Conservation (phyloP, 2,797 vertebrate genomes). For the Epinephelus malabaricus region DNA sequence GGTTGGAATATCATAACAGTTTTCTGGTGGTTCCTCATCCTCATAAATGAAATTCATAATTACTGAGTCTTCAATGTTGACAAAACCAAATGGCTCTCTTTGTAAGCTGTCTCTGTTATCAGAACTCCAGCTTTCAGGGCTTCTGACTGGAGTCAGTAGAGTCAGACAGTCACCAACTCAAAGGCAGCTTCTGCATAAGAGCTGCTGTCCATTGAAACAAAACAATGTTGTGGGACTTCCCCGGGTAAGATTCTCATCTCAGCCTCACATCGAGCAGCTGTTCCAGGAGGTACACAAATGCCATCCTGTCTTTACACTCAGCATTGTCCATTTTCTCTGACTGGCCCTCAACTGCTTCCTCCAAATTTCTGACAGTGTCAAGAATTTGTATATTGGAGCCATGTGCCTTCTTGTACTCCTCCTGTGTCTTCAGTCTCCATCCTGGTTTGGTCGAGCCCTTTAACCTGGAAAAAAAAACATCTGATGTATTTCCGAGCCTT, state of each 20-base stretch:
- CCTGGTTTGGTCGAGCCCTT: background rate
- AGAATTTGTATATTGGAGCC: background rate
- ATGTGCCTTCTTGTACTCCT: background rate
- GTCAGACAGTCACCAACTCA: background rate
- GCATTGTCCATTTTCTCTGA: accelerated
- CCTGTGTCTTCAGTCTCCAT: background rate
- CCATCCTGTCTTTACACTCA: background rate
- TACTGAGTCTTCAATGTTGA: too few species aligned
- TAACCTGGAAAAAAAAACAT: too few species aligned
- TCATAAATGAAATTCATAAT: too few species aligned
- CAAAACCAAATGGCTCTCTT: too few species aligned
- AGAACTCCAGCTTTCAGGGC: too few species aligned
- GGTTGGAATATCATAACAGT: too few species aligned
- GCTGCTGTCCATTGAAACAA: slow-evolving; percentile 6
- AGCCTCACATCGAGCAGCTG: background rate
- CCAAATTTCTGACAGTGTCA: background rate
- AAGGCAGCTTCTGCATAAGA: background rate
- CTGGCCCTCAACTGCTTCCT: background rate
- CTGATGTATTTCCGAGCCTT: too few species aligned
- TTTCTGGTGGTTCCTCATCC: too few species aligned
- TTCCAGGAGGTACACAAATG: slow-evolving; percentile 9
- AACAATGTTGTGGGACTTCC: background rate
- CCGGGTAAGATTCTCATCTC: background rate
- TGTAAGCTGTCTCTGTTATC: too few species aligned
- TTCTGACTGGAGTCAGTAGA: too few species aligned